Conservation (phyloP, 2,888 invertebrate species). For the Ornithoptera alexandrae region DNA sequence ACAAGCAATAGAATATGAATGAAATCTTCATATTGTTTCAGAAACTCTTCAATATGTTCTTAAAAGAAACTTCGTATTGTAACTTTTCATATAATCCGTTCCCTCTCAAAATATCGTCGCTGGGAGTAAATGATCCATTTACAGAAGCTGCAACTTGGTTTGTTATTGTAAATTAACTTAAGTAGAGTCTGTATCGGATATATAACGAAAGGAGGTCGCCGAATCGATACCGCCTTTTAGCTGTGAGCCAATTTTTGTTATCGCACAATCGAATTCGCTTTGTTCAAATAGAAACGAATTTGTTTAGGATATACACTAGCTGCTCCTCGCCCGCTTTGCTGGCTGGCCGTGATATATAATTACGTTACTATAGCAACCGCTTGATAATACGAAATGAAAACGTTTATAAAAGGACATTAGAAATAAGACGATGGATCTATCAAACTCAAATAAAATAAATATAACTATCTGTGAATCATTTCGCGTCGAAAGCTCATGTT, state of each 20-base stretch:
- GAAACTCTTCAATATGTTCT: too few species aligned
- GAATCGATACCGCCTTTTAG: slow-evolving; percentile 21
- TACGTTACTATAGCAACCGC: too few species aligned
- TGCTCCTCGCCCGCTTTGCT: too few species aligned
- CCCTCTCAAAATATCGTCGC: neutral
- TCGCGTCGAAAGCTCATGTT: too few species aligned
- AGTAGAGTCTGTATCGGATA: slow-evolving; percentile 6
- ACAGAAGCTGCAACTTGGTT: neutral
- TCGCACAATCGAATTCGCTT: neutral
- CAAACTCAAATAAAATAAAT: too few species aligned
- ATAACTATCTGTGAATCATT: too few species aligned
- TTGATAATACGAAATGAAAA: too few species aligned
- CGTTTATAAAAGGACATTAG: too few species aligned
- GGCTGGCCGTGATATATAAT: too few species aligned
- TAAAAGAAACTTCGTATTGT: neutral
- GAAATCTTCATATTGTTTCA: too few species aligned
- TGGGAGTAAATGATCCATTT: neutral
- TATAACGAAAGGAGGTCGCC: slow-evolving; percentile 16
- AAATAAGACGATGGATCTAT: too few species aligned
- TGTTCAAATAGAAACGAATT: neutral
- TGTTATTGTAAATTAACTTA: slow-evolving; percentile 6
- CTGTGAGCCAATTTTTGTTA: slow-evolving; percentile 13
- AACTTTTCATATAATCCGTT: neutral
- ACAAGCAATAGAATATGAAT: too few species aligned
- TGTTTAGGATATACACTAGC: neutral